Conservation (phyloP, 2,113 vertebrate species). For the Tachuris rubrigastra region DNA sequence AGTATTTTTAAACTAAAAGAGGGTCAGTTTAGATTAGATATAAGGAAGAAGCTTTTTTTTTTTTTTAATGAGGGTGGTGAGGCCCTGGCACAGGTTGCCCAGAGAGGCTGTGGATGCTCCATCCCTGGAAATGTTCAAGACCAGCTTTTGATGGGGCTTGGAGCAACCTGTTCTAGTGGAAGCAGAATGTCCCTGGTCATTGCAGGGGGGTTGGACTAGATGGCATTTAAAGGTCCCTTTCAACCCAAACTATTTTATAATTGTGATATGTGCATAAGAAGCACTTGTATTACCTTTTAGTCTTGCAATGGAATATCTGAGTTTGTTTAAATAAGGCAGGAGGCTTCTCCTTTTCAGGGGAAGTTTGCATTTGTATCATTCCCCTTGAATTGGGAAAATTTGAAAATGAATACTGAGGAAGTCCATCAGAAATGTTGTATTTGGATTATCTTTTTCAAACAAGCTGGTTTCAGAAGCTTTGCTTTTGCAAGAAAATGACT, state of each 20-base stretch:
- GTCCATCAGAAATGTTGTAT: background rate
- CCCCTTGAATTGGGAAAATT: background rate
- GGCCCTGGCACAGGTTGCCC: background rate
- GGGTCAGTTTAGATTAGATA: background rate
- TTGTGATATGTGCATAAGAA: background rate
- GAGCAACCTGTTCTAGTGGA: background rate
- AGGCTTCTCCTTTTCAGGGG: background rate
- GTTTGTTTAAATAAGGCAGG: background rate
- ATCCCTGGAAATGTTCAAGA: background rate
- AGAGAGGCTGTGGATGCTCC: background rate
- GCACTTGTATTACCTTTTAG: background rate
- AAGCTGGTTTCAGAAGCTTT: background rate
- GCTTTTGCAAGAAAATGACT: background rate
- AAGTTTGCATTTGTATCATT: background rate
- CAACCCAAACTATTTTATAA: background rate
- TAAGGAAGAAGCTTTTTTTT: background rate
- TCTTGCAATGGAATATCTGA: background rate
- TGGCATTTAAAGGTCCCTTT: background rate
- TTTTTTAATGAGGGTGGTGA: accelerated
- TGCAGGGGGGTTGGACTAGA: too few relatives aligned
- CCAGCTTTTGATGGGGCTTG: background rate
- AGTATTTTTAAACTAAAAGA: background rate
- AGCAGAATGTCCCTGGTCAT: background rate
- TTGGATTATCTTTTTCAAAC: background rate
- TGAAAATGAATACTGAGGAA: background rate